Base-by-base conservation (phyloP, 2,797 vertebrate genomes). In the Poecile montanus region DNA sequence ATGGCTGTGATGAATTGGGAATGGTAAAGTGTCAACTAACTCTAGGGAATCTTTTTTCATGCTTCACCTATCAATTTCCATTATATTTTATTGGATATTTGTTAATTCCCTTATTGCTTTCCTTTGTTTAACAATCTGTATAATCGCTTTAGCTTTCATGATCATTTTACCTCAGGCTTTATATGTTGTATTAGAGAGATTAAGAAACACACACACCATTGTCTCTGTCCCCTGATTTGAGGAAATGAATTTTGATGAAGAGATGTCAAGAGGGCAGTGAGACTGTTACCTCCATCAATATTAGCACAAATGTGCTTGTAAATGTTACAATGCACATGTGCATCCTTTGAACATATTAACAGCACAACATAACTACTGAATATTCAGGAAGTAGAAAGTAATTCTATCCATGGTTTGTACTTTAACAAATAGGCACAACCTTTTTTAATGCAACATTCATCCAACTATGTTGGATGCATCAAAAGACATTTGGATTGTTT, bases 401-500 rank as follows among this genome's bases (percentile, higher is more conserved):
- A 79, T 84, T 88, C 72, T 68, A 70, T 40, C 85, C 76, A 67
- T 81, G 36, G 27, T 70, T 84, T 86, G 79, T 85, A 66, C 86
- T 94, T 92, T 91, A 86, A 76, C 60, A 87, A 84, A 76, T 54
- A 62, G 56, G 23, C 58, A 58, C 21, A 91, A 80, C 26, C 12
- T 77, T 87, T 70, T 89, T 77, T 54, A 78, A 75, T 72, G 57
- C 40, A 93, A 45, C 50, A 66, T 92, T 89, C 54, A 92, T 88
- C 68, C 73, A 88, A 44, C 84, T 80, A 83, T 81, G 67, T 32
- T 82, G 71, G 19, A 67, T 77, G 47, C 77, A 65, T 91, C 80
- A 82, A 95, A 95, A 94, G 81, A 75, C 61, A 83, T 92, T 92
- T 91, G 87, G 48, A 86, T 91, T 88, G 78, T 89, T 95, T 92